These are phyloP conservation scores for Tragulus kanchil DNA, from an alignment of 2,113 vertebrate genomes.

Conservation along the genomic window DNA sequence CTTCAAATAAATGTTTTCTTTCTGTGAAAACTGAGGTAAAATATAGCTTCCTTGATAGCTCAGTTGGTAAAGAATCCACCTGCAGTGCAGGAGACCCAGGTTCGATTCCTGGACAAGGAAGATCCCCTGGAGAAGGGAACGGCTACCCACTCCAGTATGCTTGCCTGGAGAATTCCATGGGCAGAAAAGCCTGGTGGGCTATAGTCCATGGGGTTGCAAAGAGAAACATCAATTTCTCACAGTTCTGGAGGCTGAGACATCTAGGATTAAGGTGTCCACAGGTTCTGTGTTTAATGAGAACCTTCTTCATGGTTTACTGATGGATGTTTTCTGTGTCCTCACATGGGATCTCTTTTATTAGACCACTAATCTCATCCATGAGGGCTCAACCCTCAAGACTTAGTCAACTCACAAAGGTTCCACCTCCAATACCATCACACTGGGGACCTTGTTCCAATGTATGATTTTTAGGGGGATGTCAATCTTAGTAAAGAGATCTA, in stretches of 20 bases:
- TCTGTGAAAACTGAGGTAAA: background rate
- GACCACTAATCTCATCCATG: background rate
- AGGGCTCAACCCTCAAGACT: background rate
- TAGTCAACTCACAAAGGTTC: background rate
- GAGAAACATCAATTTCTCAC: background rate
- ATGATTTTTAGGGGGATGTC: background rate
- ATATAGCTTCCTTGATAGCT: background rate
- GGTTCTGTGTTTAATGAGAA: background rate
- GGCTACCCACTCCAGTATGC: no score
- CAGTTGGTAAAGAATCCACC: no score
- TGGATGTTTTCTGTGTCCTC: background rate
- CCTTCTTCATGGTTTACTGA: background rate
- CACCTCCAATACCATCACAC: background rate
- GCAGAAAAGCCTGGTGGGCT: no score
- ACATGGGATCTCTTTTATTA: background rate
- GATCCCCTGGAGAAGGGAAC: no score
- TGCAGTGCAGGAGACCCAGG: no score
- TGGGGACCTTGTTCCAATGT: no score
- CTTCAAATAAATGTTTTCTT: background rate
- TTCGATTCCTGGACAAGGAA: no score
- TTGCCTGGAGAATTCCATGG: no score
- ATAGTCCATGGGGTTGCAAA: no score
- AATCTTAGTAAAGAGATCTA: background rate
- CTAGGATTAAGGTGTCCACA: background rate
- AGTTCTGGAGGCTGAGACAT: background rate